Conservation (phyloP, 2,113 vertebrate species). For the Psilopogon haemacephalus region DNA sequence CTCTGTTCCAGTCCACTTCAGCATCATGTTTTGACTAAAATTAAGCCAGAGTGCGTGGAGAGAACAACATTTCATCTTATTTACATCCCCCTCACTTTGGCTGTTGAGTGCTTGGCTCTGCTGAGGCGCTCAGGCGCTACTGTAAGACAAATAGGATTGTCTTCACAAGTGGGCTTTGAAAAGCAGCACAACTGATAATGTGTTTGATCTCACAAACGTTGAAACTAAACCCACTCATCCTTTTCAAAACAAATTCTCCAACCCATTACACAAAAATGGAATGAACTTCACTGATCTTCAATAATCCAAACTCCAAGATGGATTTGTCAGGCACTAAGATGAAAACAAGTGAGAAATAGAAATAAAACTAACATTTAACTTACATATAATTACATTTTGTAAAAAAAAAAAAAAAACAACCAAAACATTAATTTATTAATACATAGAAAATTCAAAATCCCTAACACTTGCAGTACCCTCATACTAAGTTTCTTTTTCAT, state of each 20-base stretch:
- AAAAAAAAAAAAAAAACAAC: background rate
- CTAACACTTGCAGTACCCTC: background rate
- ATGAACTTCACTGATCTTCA: background rate
- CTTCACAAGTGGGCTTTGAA: background rate
- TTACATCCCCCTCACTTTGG: background rate
- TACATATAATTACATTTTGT: background rate
- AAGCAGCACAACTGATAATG: background rate
- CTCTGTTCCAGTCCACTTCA: background rate
- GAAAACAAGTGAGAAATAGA: background rate
- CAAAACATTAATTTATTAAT: background rate
- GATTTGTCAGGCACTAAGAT: background rate
- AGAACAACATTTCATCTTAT: background rate
- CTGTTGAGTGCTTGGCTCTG: background rate
- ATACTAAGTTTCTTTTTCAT: background rate
- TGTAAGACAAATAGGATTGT: background rate
- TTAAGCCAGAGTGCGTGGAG: background rate
- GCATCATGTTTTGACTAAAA: background rate
- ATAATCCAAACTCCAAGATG: background rate
- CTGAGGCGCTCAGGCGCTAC: background rate
- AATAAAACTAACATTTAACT: background rate
- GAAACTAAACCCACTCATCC: background rate
- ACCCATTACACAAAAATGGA: background rate
- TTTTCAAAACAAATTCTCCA: background rate
- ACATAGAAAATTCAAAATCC: background rate
- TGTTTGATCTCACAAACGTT: background rate